A percentile compares a stretch with the other conserved stretches of the same genome.
Conservation (phyloP, 2,113 vertebrate species). For the Anolis sagrei region DNA sequence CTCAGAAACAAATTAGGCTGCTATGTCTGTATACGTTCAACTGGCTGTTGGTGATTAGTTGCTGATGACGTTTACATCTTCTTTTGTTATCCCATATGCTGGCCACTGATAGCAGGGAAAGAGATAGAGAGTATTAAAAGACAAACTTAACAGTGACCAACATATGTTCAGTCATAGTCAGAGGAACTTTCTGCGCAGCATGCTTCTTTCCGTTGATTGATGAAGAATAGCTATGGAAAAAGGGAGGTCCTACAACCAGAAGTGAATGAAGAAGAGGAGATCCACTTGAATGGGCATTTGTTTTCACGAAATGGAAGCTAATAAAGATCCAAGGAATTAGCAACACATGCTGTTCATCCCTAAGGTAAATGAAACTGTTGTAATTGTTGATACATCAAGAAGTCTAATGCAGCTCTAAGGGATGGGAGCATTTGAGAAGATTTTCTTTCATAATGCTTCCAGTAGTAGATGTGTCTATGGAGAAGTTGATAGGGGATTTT, state of each 20-base stretch:
- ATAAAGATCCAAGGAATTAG: background rate
- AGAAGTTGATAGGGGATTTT: no score
- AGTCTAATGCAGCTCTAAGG: background rate
- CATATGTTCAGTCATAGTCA: background rate
- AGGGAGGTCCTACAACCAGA: background rate
- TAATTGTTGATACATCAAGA: background rate
- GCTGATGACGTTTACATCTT: background rate
- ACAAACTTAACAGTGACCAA: background rate
- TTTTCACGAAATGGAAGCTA: background rate
- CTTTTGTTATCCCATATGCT: background rate
- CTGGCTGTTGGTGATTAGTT: conserved; percentile 27
- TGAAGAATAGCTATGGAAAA: background rate
- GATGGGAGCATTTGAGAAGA: no score
- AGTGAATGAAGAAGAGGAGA: background rate
- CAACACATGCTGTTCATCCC: background rate
- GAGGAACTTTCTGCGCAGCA: no score
- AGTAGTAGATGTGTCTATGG: no score
- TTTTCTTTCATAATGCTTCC: no score
- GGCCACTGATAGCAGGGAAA: background rate
- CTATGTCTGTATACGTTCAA: background rate
- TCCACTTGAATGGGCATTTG: background rate
- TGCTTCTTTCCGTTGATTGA: background rate
- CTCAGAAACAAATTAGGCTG: background rate
- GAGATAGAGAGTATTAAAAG: background rate
- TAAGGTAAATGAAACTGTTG: background rate